Percentiles rank a stretch among this genome's conserved stretches.
Conservation (phyloP, 1,140 invertebrate species). For the Sitophilus oryzae region DNA sequence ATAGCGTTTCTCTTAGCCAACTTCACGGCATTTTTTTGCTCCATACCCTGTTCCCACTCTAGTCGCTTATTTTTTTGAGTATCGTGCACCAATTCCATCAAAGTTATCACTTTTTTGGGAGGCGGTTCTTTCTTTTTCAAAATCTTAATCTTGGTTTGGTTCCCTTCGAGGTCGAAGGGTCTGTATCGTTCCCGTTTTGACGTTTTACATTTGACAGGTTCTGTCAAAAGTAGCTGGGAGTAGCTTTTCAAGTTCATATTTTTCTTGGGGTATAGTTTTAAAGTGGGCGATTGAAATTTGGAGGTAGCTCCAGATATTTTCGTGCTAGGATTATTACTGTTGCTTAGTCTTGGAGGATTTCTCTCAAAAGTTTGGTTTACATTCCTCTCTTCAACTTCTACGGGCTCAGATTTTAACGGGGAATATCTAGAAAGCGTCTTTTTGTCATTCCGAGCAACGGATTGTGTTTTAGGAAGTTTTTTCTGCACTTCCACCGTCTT, state of each 20-base stretch:
- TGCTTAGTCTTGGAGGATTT: constrained; percentile 1
- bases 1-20: neutral
- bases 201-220: neutral
- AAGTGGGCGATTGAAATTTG: neutral
- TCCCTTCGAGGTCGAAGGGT: neutral
- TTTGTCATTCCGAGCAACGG: too few relatives aligned
- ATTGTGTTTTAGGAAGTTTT: too few relatives aligned
- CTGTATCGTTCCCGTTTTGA: neutral
- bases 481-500: too few relatives aligned
- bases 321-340: too few relatives aligned
- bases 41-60: neutral
- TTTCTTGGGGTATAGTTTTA: constrained; percentile 10
- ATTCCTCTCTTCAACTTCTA: neutral
- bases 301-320: too few relatives aligned
- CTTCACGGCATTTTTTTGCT: neutral
- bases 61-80: neutral
- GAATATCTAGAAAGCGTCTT: too few relatives aligned
- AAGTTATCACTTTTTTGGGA: neutral
- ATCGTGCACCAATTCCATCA: neutral
- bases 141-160: neutral
- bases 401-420: neutral
- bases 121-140: neutral
- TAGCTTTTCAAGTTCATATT: constrained; percentile 16
- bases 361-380: neutral
- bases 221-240: constrained; percentile 7